A percentile compares a stretch with the other conserved stretches of the same genome.
phyloP scores from a whole-genome alignment of 2,888 invertebrate genomes.

The Caenorhabditis sinica region DNA sequence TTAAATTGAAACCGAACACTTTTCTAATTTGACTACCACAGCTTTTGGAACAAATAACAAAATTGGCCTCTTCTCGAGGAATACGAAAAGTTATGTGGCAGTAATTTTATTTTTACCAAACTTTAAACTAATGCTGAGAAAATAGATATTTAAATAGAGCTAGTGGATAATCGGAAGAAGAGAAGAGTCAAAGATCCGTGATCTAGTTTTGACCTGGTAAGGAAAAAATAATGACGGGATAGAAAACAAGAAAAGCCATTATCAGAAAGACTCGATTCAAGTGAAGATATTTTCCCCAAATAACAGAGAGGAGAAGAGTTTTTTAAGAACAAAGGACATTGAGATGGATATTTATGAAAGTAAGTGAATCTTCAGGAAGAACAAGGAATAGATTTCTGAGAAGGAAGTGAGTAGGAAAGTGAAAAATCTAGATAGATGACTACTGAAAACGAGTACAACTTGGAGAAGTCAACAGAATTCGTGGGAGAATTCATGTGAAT shows the following conservation, averaged over 20 bases:
- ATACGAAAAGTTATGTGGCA: no score
- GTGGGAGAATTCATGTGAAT: constrained; percentile 20
- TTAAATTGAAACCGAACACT: not conserved
- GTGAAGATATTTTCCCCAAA: not conserved
- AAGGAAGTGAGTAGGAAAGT: not conserved
- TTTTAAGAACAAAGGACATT: constrained; percentile 2
- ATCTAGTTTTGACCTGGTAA: constrained; percentile 25
- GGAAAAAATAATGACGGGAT: not conserved
- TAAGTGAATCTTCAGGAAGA: not conserved
- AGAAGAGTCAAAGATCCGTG: constrained; percentile 5
- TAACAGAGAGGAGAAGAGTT: not conserved
- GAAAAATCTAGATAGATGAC: not conserved
- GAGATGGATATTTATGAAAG: not conserved
- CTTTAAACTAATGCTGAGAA: no score
- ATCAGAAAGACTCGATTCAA: no score
- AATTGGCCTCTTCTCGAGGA: no score
- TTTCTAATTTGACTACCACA: not conserved
- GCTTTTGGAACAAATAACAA: not conserved
- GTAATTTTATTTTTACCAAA: no score
- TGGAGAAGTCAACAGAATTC: not conserved
- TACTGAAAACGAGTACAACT: constrained; percentile 9
- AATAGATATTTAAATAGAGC: no score
- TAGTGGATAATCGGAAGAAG: not conserved
- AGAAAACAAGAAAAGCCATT: constrained; percentile 8
- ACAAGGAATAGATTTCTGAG: constrained; percentile 9